phyloP scores from a whole-genome alignment of 2,888 invertebrate genomes.

The Zeuzera pyrina region DNA sequence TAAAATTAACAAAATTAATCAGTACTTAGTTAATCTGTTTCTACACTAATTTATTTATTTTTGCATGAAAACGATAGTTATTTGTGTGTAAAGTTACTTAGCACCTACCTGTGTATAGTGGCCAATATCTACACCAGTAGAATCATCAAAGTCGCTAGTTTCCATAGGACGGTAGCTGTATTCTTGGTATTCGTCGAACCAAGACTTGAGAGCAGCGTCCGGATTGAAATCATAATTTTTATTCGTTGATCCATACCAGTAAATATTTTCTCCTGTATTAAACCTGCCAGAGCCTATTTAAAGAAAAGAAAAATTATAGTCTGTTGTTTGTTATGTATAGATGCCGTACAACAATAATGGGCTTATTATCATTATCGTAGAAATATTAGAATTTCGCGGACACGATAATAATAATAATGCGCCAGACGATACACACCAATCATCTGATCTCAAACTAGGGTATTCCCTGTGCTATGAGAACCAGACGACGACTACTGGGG shows the following conservation, averaged over 20 bases:
- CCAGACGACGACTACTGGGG: no score
- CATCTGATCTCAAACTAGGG: no score
- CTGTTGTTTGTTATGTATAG: no score
- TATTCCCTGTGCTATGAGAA: no score
- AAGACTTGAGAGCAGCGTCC: constrained; percentile 25
- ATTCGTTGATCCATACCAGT: constrained; percentile 30
- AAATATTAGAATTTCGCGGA: no score
- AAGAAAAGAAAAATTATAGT: constrained; percentile 6
- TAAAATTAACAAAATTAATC: no score
- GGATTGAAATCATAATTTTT: constrained; percentile 23
- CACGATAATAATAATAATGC: no score
- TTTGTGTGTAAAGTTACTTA: no score
- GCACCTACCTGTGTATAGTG: constrained; percentile 54
- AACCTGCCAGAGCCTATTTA: constrained; percentile 44
- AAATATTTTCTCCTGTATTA: constrained; percentile 48
- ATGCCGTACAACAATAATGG: no score
- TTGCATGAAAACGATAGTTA: background rate
- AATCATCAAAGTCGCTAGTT: constrained; percentile 23
- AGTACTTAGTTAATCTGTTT: no score
- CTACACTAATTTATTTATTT: background rate
- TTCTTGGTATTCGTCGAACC: constrained; percentile 47
- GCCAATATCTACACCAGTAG: constrained; percentile 29
- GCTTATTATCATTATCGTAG: no score
- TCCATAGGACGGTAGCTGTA: constrained; percentile 31
- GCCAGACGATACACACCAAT: no score